Base-by-base conservation (phyloP, 2,113 vertebrate genomes). In the Mormoops blainvillei region DNA sequence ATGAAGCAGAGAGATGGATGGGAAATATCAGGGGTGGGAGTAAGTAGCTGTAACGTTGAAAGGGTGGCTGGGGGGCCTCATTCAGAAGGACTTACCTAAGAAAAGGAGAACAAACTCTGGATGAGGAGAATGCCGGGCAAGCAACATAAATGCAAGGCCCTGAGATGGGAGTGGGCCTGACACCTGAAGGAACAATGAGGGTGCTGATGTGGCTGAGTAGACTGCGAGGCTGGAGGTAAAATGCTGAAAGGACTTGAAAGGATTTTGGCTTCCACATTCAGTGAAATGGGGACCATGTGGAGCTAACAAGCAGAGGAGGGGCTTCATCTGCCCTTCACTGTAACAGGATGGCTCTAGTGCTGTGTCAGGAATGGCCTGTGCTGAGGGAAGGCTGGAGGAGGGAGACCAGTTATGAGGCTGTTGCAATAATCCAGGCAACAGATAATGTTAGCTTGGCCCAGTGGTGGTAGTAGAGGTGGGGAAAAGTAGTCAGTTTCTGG, bases 121-220 rank as follows among this genome's bases (percentile, higher is more conserved):
- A 2, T 0, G 43, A 67, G 24, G 24, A 63, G 67, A 50, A 56
- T 70, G 73, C 38, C 33, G 43, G 54, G 52, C 26, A 13, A 63
- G 48, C 48, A 36, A 10, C 1, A 16, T 6, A 36, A 4, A 3
- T 11, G 24, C 36, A 28, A 41, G 41, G 56, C 16, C 18, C 45
- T 33, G 22, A 43, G 56, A 15, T 56, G 16, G 20, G 76, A 38
- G 20, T 19, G 65, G 5, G 16, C 15, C 41, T 43, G 26, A 36
- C 2, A 2, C 36, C 24, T 71, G 45, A 48, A 6, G 26, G 87
- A 80, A 48, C 8, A 7, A 8, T 9, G 28, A 68, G 36, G 63
- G 36, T 2, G 0, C 63, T 7, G 5, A 0, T 0, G 20, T 1
- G 26, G 36, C 13, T 20, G 31, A 28, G 16, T 13, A 24, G 63